Conservation (phyloP, 1,140 invertebrate species). For the Panonychus citri region DNA sequence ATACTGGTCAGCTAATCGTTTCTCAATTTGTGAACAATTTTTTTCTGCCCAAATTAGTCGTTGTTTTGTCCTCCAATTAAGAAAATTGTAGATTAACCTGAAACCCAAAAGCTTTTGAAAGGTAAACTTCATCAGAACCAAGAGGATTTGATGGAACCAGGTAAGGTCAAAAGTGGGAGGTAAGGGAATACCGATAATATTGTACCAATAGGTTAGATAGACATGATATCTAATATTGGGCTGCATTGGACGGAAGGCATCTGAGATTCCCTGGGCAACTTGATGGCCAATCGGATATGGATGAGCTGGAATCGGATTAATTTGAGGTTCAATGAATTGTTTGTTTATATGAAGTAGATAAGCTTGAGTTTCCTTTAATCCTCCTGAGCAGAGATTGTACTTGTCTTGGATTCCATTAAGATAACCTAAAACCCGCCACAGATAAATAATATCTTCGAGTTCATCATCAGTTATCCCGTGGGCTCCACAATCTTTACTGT, state of each 20-base stretch:
- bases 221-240: background rate
- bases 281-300: background rate
- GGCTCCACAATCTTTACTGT: constrained; percentile 38
- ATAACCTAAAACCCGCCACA: constrained; percentile 56
- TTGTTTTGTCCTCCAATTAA: too few species aligned
- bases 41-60: too few species aligned
- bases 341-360: constrained; percentile 1
- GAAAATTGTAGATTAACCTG: too few species aligned
- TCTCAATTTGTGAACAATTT: too few species aligned
- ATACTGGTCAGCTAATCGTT: too few species aligned
- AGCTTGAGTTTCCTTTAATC: constrained; percentile 21
- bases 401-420: constrained; percentile 55
- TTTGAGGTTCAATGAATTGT: background rate
- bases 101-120: too few species aligned
- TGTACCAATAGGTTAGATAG: constrained; percentile 2
- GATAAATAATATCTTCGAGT: constrained; percentile 44
- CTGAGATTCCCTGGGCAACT: constrained; percentile 6
- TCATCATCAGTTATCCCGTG: constrained; percentile 28
- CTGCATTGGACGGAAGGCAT: background rate
- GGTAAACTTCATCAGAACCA: too few species aligned
- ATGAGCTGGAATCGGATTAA: background rate
- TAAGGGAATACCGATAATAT: background rate
- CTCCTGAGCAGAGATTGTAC: constrained; percentile 33
- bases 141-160: too few species aligned
- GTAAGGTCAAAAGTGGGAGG: too few species aligned